These are phyloP conservation scores for Drosophila auraria DNA, from an alignment of 1,140 invertebrate species.

Conservation along the genomic window DNA sequence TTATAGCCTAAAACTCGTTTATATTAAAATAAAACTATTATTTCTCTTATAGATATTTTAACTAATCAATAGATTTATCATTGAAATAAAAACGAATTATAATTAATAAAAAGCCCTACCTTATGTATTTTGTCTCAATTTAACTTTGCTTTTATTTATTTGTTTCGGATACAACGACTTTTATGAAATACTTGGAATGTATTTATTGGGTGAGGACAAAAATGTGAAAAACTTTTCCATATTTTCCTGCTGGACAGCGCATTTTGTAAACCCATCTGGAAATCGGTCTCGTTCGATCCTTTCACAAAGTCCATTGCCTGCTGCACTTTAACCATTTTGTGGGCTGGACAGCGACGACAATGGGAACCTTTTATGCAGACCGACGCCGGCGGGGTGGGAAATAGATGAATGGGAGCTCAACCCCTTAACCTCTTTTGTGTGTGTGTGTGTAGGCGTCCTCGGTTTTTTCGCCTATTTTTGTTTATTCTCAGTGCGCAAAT, in stretches of 20 bases:
- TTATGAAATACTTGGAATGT: constrained; percentile 28
- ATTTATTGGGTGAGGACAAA: constrained; percentile 12
- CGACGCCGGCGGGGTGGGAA: constrained; percentile 32
- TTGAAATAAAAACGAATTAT: neutral
- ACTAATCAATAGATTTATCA: neutral
- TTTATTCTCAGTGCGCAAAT: constrained; percentile 43
- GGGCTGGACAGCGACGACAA: constrained; percentile 45
- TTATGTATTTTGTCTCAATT: neutral
- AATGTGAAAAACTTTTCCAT: constrained; percentile 2
- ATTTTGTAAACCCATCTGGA: constrained; percentile 23
- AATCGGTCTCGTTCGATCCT: constrained; percentile 23
- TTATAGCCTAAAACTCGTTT: too few species aligned
- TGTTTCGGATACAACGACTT: constrained; percentile 3
- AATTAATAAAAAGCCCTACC: neutral
- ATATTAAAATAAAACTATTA: too few species aligned
- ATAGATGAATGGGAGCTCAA: constrained; percentile 56
- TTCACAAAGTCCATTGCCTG: constrained; percentile 23
- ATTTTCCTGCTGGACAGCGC: neutral
- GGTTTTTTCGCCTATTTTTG: constrained; percentile 43
- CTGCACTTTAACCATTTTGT: constrained; percentile 53
- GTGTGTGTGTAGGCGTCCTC: constrained; percentile 12
- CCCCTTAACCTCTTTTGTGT: constrained; percentile 36
- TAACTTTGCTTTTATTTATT: neutral
- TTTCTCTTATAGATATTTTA: neutral
- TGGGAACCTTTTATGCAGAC: constrained; percentile 29